A percentile compares a stretch with the other conserved stretches of the same genome.
Conservation (phyloP, 2,113 vertebrate genomes). For the Gallinago media region DNA sequence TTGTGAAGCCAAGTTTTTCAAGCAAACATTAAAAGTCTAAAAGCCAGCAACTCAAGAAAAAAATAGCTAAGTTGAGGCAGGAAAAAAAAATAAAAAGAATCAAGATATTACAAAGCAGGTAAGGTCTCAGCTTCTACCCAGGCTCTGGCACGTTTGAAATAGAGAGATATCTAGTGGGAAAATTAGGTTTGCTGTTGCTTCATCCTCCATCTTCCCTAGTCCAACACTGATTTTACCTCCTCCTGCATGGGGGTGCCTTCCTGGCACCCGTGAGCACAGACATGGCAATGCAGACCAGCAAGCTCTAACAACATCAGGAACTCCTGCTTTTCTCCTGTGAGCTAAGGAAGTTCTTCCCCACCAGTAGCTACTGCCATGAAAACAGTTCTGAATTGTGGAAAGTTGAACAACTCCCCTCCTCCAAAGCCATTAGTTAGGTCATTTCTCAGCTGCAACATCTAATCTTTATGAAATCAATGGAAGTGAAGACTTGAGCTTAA, state of each 20-base stretch:
- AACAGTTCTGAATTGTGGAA: neutral
- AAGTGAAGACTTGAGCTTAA: neutral
- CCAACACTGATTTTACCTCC: neutral
- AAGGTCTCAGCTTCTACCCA: neutral
- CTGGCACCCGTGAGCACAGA: fast-evolving
- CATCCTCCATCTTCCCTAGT: neutral
- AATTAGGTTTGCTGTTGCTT: neutral
- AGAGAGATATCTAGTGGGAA: neutral
- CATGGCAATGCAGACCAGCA: neutral
- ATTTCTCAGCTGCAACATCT: conserved; percentile 21
- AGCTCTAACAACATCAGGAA: neutral
- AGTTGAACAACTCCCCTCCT: conserved; percentile 11
- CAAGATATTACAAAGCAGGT: neutral
- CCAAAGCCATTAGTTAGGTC: neutral
- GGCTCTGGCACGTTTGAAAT: neutral
- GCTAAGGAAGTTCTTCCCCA: neutral
- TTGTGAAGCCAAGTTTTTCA: neutral
- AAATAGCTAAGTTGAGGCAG: neutral
- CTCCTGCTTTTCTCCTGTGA: neutral
- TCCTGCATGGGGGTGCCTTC: neutral
- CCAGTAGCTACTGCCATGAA: neutral
- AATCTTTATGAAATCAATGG: conserved; percentile 13
- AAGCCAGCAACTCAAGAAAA: neutral
- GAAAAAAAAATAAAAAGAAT: neutral
- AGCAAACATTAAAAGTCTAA: neutral